Evolutionary conservation across 2,797 vertebrate species (phyloP), one percentile per base, ranked within the genome.

Genomic region (Macropus fuliginosus): DNA sequence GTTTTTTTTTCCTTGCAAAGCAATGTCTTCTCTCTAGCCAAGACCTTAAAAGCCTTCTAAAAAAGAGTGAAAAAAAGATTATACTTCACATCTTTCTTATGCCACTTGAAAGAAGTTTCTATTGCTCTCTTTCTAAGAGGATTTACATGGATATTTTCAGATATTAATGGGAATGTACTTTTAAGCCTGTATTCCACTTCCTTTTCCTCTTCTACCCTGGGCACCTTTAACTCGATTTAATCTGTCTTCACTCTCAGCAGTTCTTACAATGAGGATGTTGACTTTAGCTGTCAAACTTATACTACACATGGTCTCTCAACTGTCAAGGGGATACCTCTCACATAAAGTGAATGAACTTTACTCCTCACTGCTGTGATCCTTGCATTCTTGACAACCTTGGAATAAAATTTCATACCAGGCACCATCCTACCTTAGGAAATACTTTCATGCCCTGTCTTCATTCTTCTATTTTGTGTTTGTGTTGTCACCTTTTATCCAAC

Each of bases 81-180:
- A 34, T 3, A 62, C 94, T 96, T 97, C 90, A 11, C 1, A 54
- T 95, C 46, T 91, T 97, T 59, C 95, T 95, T 92, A 62, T 55
- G 92, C 52, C 52, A 55, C 16, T 62, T 56, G 31, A 31, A 50
- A 97, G 34, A 46, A 50, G 31, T 92, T 97, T 97, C 90, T 92
- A 59, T 0, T 5, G 92, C 0, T 81, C 0, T 0, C 9, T n/a
- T 97, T 93, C 34, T 95, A 92, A 92, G n/a, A 62, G 54, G 21
- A 91, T 92, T 56, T 94, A 14, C 0, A 0, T 92, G 90, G 87
- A 50, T 54, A 91, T 56, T 89, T 95, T 21, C 55, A 96, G 40
- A 91, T 55, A 40, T 27, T 0, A 95, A 97, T 97, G 92, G 6
- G 54, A 11, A 11, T 54, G 8, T 18, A 54, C 0, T 87, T 10